Conservation (phyloP, 1,140 invertebrate species). For the Brachionus angularis region DNA sequence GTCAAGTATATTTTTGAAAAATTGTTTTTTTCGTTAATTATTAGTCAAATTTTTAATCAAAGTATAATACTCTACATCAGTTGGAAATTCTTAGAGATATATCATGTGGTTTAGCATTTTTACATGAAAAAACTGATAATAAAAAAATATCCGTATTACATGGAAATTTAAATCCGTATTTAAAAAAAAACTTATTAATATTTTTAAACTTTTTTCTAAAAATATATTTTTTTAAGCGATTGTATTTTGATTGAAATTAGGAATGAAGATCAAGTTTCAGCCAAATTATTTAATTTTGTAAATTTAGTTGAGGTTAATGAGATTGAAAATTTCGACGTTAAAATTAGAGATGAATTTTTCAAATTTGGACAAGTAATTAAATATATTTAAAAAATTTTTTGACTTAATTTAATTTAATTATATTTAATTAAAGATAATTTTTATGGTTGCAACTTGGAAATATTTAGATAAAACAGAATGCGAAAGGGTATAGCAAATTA, state of each 20-base stretch:
- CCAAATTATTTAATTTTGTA: constrained; percentile 37
- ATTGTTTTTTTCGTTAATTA: background rate
- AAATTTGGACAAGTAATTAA: constrained; percentile 26
- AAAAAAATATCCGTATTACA: constrained; percentile 27
- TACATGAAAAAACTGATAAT: background rate
- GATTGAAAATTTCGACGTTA: background rate
- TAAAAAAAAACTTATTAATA: no score
- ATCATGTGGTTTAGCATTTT: constrained; percentile 21
- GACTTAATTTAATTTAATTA: background rate
- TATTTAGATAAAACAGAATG: constrained; percentile 18
- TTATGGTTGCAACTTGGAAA: constrained; percentile 9
- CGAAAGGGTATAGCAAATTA: background rate
- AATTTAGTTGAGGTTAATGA: constrained; percentile 20
- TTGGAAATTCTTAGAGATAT: constrained; percentile 28
- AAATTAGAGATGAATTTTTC: constrained; percentile 30
- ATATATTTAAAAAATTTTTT: background rate
- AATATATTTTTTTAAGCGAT: background rate
- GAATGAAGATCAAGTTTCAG: constrained; percentile 22
- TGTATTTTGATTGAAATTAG: constrained; percentile 13
- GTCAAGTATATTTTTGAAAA: background rate
- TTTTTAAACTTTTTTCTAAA: background rate
- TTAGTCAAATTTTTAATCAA: background rate
- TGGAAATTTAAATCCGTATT: constrained; percentile 30
- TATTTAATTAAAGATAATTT: constrained; percentile 13
- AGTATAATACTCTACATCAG: constrained; percentile 19